Conservation (phyloP, 2,888 invertebrate genomes). For the Tyria jacobaeae region DNA sequence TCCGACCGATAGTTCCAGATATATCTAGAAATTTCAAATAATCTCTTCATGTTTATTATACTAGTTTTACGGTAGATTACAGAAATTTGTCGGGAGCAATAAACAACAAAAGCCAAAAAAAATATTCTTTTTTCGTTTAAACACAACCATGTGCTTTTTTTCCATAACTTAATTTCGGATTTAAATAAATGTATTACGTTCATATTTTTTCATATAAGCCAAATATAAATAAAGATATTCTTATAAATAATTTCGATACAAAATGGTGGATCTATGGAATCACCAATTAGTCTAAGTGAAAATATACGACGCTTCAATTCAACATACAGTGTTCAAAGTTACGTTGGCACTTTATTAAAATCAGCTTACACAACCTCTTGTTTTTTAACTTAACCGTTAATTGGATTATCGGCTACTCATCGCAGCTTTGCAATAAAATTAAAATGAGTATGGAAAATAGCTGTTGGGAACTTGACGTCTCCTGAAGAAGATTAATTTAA, state of each 20-base stretch:
- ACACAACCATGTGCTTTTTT: background rate
- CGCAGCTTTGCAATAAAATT: conserved; percentile 24
- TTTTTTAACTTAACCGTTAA: conserved; percentile 48
- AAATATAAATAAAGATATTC: background rate
- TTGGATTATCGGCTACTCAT: conserved; percentile 57
- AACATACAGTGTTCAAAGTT: conserved; percentile 52
- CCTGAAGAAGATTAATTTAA: conserved; percentile 15
- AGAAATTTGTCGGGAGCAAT: background rate
- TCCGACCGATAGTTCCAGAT: no score
- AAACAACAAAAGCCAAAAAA: background rate
- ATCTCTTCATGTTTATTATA: background rate
- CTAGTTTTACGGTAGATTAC: no score
- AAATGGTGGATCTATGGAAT: conserved; percentile 43
- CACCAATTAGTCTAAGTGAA: conserved; percentile 60
- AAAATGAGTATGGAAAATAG: conserved; percentile 21
- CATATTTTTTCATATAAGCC: background rate
- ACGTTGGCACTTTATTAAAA: conserved; percentile 59
- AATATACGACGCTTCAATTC: conserved; percentile 66
- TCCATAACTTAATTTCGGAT: background rate
- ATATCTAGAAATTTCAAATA: no score
- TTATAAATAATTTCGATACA: conserved; percentile 1
- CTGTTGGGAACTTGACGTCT: conserved; percentile 14
- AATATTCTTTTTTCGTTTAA: background rate
- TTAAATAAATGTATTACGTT: background rate
- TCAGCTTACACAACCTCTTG: conserved; percentile 53